Conservation (phyloP, 1,140 invertebrate genomes). For the Sitophilus oryzae region DNA sequence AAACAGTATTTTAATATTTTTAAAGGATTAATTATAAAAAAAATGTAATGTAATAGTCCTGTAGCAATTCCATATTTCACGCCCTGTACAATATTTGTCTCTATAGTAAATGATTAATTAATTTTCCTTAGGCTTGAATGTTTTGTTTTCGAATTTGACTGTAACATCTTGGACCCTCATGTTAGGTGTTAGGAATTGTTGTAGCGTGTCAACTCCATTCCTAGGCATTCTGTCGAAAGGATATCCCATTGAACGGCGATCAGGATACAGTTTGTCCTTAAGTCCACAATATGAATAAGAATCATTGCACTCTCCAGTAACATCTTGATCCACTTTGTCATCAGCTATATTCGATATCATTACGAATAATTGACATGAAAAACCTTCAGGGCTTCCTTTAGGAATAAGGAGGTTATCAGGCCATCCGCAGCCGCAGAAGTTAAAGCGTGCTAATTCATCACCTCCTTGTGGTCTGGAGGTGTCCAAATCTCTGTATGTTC, state of each 20-base stretch:
- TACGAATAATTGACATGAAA: constrained; percentile 65
- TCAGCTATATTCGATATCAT: constrained; percentile 72
- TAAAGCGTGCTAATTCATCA: constrained; percentile 53
- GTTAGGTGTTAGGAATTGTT: constrained; percentile 61
- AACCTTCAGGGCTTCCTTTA: constrained; percentile 63
- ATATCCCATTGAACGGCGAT: constrained; percentile 67
- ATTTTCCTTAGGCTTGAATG: constrained; percentile 31
- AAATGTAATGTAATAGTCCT: too few species aligned
- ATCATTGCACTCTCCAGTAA: constrained; percentile 53
- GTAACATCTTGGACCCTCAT: constrained; percentile 55
- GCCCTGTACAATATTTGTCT: too few species aligned
- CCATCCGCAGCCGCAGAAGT: constrained; percentile 84
- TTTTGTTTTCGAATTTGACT: constrained; percentile 46
- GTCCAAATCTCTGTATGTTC: constrained; percentile 60
- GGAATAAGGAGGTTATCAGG: constrained; percentile 78
- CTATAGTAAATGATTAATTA: too few species aligned
- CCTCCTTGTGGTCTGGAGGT: constrained; percentile 47
- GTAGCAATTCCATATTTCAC: too few species aligned
- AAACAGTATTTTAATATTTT: too few species aligned
- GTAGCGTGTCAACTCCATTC: constrained; percentile 47
- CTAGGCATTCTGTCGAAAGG: constrained; percentile 63
- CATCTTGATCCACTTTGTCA: constrained; percentile 48
- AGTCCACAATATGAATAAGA: constrained; percentile 69
- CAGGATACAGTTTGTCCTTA: constrained; percentile 64
- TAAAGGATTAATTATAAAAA: too few species aligned